A percentile compares a stretch with the other conserved stretches of the same genome.
phyloP scores from a whole-genome alignment of 35 echinoderm and acorn worm genomes.

The Ophiothrix spiculata region DNA sequence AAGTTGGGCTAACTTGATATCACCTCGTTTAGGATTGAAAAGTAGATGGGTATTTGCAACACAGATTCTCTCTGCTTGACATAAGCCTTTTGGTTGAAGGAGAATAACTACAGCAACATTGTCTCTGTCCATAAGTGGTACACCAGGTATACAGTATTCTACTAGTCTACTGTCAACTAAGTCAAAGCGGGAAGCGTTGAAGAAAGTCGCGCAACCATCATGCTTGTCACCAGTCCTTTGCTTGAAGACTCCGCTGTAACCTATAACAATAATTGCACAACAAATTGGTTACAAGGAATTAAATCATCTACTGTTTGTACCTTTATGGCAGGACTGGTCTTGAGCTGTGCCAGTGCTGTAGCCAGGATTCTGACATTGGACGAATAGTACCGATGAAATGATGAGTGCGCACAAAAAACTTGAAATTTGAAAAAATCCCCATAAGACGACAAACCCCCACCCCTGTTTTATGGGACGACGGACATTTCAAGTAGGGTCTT shows the following conservation, averaged over 20 bases:
- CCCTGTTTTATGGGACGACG: no score
- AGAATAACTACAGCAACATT: conserved; percentile 79
- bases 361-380: no score
- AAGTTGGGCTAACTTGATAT: conserved; percentile 92
- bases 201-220: conserved; percentile 95
- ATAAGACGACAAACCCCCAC: no score
- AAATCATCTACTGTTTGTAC: no score
- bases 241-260: conserved; percentile 70
- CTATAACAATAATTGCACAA: no score
- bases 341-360: no score
- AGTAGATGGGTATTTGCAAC: conserved; percentile 92
- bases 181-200: conserved; percentile 40
- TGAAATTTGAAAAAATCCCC: no score
- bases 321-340: no score
- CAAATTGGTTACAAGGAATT: no score
- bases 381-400: no score
- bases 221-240: conserved; percentile 78
- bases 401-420: no score
- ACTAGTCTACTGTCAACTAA: conserved; percentile 23
- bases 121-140: conserved; percentile 72
- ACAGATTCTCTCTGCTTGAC: conserved; percentile 38
- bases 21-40: conserved; percentile 87
- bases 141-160: conserved; percentile 37
- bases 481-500: no score
- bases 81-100: conserved; percentile 27